Evolutionary conservation across 2,797 vertebrate species (phyloP).

Genomic region (Gallinago solitaria): DNA sequence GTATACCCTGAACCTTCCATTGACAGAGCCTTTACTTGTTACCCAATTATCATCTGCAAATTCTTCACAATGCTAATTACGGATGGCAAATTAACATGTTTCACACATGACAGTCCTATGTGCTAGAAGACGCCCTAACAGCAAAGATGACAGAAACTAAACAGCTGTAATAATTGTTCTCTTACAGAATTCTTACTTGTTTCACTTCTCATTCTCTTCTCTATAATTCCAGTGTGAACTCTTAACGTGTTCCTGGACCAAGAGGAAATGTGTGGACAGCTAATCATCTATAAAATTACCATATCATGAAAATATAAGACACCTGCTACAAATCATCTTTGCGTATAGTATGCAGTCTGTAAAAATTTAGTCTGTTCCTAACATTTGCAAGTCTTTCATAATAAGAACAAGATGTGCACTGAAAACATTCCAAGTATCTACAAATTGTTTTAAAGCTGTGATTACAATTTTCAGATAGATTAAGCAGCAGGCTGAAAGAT

Average conservation of each 20-base stretch:
- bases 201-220: background rate
- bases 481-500: conserved; percentile 55
- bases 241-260: conserved; percentile 41
- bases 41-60: conserved; percentile 57
- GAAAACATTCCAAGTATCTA: conserved; percentile 69
- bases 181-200: conserved; percentile 32
- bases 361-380: conserved; percentile 60
- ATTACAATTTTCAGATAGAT: conserved; percentile 65
- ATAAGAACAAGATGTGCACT: conserved; percentile 70
- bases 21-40: conserved; percentile 42
- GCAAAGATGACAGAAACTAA: conserved; percentile 45
- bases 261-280: conserved; percentile 53
- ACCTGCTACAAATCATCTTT: conserved; percentile 71
- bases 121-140: conserved; percentile 36
- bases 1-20: conserved; percentile 40
- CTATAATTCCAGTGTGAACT: conserved; percentile 32
- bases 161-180: conserved; percentile 25
- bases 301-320: conserved; percentile 61
- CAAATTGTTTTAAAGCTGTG: conserved; percentile 62
- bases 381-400: conserved; percentile 67
- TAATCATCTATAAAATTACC: conserved; percentile 70
- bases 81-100: conserved; percentile 52
- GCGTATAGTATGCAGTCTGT: conserved; percentile 44
- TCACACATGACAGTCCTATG: conserved; percentile 38
- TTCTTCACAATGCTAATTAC: conserved; percentile 36